Evolutionary conservation across 2,797 vertebrate genomes (phyloP).

Genomic region (Erethizon dorsatum): DNA sequence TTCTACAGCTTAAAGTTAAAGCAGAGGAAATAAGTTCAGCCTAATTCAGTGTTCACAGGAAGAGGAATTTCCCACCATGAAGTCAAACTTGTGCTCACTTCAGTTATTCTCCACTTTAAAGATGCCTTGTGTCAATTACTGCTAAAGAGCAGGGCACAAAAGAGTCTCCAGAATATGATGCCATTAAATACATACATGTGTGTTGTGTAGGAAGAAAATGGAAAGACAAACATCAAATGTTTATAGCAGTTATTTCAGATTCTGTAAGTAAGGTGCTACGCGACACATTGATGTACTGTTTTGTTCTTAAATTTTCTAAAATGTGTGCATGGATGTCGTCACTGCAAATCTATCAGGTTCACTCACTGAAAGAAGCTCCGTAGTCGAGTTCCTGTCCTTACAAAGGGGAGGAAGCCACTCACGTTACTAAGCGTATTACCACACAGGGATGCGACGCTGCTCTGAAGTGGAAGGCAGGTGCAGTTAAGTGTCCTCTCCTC

Average conservation of each 20-base stretch:
- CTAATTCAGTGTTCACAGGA: neutral
- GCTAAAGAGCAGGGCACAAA: neutral
- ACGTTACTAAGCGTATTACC: fast-evolving
- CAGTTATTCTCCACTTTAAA: neutral
- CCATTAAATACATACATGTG: neutral
- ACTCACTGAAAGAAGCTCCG: neutral
- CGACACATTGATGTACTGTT: too few species aligned
- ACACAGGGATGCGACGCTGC: neutral
- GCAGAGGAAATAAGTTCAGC: neutral
- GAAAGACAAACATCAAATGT: neutral
- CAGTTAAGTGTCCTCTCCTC: fast-evolving
- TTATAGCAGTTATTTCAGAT: neutral
- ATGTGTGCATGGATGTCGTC: fast-evolving
- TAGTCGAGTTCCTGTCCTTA: neutral
- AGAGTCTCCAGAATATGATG: neutral
- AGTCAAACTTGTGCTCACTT: neutral
- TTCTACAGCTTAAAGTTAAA: neutral
- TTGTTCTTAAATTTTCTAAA: neutral
- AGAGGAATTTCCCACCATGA: neutral
- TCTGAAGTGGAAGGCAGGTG: neutral
- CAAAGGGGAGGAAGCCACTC: neutral
- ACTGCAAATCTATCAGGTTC: neutral
- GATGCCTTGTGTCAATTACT: neutral
- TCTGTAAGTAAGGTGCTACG: neutral
- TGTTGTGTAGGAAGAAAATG: neutral